Evolutionary conservation across 2,113 vertebrate species (phyloP), one percentile per base, ranked within the genome.

Genomic region (Pomatorhinus ruficollis): DNA sequence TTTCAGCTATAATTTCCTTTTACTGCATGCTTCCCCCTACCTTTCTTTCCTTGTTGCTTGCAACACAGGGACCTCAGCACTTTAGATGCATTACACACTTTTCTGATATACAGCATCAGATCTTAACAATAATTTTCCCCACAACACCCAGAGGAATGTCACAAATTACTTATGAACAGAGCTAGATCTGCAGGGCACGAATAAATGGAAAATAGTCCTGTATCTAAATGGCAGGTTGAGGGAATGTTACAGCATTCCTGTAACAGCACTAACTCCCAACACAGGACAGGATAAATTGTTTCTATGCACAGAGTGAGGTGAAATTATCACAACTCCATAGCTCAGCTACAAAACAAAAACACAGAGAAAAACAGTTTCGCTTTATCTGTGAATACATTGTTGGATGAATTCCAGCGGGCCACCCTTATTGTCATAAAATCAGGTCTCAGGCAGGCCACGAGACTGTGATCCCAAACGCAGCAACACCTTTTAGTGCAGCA

Each of bases 401-500:
- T 39, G 30, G 9, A 9, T 12, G 6, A 89, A 40, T 59, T n/a
- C 14, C 35, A 40, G 39, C 3, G 4, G 28, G 16, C 22, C 20
- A 35, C 9, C 13, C 13, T 60, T 59, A 27, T 14, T 53, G 6
- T n/a, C 31, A n/a, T 9, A 59, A 91, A 82, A 78, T 12, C 37
- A 61, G 7, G 14, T 69, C 14, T 69, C 13, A 7, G 35, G 20
- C 59, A 69, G 50, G 35, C 44, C 40, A 6, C 1, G 1, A 33
- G 39, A 12, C 15, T 5, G 5, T 2, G 28, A 10, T 9, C 6
- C 17, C 30, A 59, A 82, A 52, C 2, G 5, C 12, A 64, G 21
- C 4, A 9, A 5, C 5, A 52, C 6, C 28, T 76, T 63, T 35
- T 5, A 39, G 4, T 0, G 0, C 10, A 63, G 37, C 52, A 63